Evolutionary conservation across 2,113 vertebrate genomes (phyloP).

Genomic region (Brachyhypopomus occidentalis): DNA sequence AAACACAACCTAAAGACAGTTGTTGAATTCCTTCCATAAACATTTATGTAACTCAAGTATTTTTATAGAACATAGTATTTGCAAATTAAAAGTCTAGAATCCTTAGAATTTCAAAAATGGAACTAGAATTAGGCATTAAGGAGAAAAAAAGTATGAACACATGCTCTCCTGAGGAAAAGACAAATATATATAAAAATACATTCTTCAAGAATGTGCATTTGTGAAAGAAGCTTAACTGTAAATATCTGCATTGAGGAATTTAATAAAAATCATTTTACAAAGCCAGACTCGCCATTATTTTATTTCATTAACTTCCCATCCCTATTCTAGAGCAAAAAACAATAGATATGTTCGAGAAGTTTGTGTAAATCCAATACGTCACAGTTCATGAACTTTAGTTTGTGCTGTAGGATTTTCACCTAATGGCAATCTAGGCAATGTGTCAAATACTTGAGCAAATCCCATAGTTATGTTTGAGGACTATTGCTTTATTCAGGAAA

Average conservation of each 20-base stretch:
- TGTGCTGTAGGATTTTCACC: neutral
- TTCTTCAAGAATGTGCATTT: neutral
- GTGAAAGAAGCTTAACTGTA: neutral
- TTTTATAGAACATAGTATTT: no score
- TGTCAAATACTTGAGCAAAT: no score
- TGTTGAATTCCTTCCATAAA: no score
- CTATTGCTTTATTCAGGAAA: neutral
- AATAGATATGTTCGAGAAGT: neutral
- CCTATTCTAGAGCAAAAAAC: neutral
- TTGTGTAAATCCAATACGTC: neutral
- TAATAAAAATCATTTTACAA: slow-evolving; percentile 22
- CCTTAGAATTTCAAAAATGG: no score
- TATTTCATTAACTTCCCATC: neutral
- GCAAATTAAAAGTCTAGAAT: no score
- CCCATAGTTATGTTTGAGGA: no score
- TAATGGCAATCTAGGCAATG: neutral
- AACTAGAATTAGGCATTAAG: no score
- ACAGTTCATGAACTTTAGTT: neutral
- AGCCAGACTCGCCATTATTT: neutral
- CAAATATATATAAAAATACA: neutral
- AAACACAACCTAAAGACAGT: no score
- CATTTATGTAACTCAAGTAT: no score
- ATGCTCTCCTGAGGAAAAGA: no score
- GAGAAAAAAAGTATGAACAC: no score
- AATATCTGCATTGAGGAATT: slow-evolving; percentile 8